Evolutionary conservation across 2,888 invertebrate species (phyloP), one percentile per base, ranked within the genome.

Genomic region (Drosophila gaucha): DNA sequence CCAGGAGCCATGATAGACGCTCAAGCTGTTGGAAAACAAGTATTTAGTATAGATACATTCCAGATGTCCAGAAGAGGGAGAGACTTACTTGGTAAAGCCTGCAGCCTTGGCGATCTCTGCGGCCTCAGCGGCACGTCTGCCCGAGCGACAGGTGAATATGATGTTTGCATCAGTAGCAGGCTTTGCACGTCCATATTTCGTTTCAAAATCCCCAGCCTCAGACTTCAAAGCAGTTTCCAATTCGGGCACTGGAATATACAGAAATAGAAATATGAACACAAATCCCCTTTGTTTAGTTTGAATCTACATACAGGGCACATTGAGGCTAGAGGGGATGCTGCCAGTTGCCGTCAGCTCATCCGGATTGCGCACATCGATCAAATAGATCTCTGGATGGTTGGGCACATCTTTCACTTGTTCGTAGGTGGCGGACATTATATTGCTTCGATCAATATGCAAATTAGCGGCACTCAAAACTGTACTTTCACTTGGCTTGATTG

Each of bases 331-430:
- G 36, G 96, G 96, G 69, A 96, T 94, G 73, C 92, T 92, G 10
- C 96, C 96, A 79, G 95, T 94, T 86, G 95, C 94, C 64, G 93
- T 90, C 18, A 96, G 89, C 90, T 96, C 96, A 47, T 93, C 92
- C 55, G 95, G 94, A 88, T 96, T 95, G 82, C 96, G 94, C 0
- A 96, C 96, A 92, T 96, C 96, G 65, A 97, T 93, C 36, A 96
- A 93, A 18, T 94, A 90, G 47, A 93, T 92, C 54, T 91, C 91
- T 3, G 92, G 90, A 31, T 92, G 90, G 67, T 93, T 92, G 62
- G 92, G 92, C 44, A 93, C 91, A 41, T 92, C 91, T 87, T 93
- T 91, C n/a, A 94, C 85, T 73, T 93, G 92, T 43, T 93, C 92
- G 74, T 92, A 93, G 2, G 87, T 90, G 46, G 90, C 92, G 46